A percentile compares a stretch with the other conserved stretches of the same genome.
These are phyloP conservation scores for Noturus placidus DNA, from an alignment of 2,113 vertebrate species.

Conservation along the genomic window DNA sequence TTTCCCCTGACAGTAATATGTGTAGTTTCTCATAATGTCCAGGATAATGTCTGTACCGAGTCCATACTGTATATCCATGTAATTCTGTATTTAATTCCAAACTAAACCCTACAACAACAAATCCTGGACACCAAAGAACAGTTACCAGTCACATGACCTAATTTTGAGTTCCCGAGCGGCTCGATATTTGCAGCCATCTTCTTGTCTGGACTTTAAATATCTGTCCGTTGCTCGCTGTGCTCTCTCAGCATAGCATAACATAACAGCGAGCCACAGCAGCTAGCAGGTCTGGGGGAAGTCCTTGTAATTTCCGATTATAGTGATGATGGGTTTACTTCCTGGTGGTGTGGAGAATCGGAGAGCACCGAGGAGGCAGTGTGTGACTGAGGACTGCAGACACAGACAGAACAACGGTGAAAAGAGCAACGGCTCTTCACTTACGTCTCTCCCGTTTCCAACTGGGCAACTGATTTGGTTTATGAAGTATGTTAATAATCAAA, in stretches of 20 bases:
- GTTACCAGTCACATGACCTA: neutral
- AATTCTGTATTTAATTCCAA: conserved; percentile 25
- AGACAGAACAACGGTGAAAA: conserved; percentile 17
- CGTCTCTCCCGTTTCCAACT: conserved; percentile 70
- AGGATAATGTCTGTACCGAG: conserved; percentile 17
- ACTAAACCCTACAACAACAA: conserved; percentile 26
- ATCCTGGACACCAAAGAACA: conserved; percentile 61
- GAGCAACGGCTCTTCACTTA: conserved; percentile 61
- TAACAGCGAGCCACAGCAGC: conserved; percentile 26
- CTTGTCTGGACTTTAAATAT: conserved; percentile 11
- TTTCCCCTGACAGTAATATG: conserved; percentile 31
- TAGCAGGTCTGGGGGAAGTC: conserved; percentile 69
- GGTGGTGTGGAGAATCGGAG: conserved; percentile 62
- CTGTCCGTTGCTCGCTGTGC: neutral
- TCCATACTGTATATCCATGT: conserved; percentile 31
- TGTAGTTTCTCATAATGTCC: conserved; percentile 18
- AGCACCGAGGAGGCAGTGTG: conserved; percentile 56
- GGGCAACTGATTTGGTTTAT: conserved; percentile 79
- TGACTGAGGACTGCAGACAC: conserved; percentile 33
- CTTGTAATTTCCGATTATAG: conserved; percentile 73
- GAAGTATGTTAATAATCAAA: conserved; percentile 86
- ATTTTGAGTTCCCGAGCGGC: neutral
- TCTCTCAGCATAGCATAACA: conserved; percentile 6
- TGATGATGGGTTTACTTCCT: conserved; percentile 72
- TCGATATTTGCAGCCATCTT: neutral